Evolutionary conservation across 2,113 vertebrate species (phyloP).

Genomic region (Etia nguti): DNA sequence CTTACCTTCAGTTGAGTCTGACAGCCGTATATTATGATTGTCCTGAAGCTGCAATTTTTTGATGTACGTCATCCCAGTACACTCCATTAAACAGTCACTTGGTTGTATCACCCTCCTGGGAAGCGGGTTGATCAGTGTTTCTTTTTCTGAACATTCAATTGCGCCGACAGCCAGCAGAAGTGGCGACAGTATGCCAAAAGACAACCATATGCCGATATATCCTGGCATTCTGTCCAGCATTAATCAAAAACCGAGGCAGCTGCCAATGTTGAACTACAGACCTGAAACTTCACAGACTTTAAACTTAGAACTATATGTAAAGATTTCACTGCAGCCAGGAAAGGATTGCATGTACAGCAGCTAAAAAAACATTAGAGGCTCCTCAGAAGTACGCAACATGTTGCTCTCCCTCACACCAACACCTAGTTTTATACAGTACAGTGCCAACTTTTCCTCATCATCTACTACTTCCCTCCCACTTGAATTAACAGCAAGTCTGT

Average conservation of each 20-base stretch:
- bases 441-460: conserved; percentile 41
- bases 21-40: conserved; percentile 52
- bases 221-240: conserved; percentile 38
- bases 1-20: conserved; percentile 65
- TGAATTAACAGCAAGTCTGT: background rate
- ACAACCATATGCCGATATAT: conserved; percentile 23
- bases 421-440: background rate
- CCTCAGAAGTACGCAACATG: conserved; percentile 35
- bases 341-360: background rate
- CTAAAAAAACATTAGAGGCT: background rate
- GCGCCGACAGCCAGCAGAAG: conserved; percentile 23
- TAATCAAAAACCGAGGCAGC: background rate
- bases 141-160: conserved; percentile 45
- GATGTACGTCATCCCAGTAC: conserved; percentile 56
- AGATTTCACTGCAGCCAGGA: background rate
- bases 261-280: background rate
- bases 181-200: conserved; percentile 28
- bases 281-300: background rate
- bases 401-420: background rate
- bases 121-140: conserved; percentile 10
- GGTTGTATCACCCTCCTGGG: background rate
- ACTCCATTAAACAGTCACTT: conserved; percentile 62
- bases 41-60: conserved; percentile 48
- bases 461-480: conserved; percentile 30
- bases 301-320: background rate